A percentile compares a stretch with the other conserved stretches of the same genome.
Evolutionary conservation across 2,113 vertebrate genomes (phyloP).

Genomic region (Ginglymostoma cirratum): DNA sequence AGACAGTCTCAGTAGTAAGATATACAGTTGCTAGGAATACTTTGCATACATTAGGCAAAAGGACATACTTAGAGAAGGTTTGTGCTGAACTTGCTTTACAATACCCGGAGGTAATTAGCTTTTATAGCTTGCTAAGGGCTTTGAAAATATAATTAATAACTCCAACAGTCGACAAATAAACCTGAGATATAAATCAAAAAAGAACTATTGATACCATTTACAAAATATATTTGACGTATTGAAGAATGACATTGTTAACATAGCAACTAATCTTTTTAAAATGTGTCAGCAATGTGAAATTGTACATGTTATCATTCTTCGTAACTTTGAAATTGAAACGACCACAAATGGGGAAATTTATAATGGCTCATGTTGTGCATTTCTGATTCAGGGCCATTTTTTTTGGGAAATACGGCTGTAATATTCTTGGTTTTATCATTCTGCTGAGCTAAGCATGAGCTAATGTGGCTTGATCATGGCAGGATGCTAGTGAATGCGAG

Average conservation of each 20-base stretch:
- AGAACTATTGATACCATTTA: background rate
- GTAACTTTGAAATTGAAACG: background rate
- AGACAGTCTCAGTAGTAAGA: background rate
- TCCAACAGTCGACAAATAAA: background rate
- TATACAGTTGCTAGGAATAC: background rate
- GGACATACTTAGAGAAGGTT: background rate
- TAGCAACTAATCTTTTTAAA: background rate
- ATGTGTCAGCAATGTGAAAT: background rate
- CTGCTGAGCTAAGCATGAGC: no score
- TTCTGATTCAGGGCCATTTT: background rate
- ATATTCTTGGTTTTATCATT: no score
- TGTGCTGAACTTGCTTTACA: background rate
- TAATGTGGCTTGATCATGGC: no score
- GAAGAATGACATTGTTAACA: background rate
- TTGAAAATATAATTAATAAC: background rate
- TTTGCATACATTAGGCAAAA: background rate
- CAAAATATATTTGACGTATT: background rate
- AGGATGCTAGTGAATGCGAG: no score
- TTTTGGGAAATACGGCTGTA: background rate
- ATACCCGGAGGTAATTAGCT: background rate
- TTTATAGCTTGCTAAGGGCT: background rate
- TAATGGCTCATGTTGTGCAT: background rate
- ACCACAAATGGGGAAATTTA: background rate
- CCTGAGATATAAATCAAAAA: background rate
- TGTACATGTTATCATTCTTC: background rate